Evolutionary conservation across 2,888 invertebrate genomes (phyloP).

Genomic region (Perizoma affinitatum): DNA sequence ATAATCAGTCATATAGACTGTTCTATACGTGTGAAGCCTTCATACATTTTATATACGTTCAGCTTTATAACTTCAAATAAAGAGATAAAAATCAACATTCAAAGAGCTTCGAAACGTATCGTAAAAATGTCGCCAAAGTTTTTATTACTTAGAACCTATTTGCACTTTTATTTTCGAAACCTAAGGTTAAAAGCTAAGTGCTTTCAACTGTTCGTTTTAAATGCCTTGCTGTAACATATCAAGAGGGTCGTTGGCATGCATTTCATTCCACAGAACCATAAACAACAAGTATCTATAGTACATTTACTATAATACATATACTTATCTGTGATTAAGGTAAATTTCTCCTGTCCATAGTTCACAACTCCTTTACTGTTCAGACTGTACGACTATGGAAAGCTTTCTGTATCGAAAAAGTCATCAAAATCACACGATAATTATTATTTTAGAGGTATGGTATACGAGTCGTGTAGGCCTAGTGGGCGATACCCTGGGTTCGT

Average conservation of each 20-base stretch:
- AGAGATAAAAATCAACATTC: slow-evolving; percentile 9
- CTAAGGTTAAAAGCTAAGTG: slow-evolving; percentile 5
- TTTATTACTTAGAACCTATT: slow-evolving; percentile 4
- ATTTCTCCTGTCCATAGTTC: too few relatives aligned
- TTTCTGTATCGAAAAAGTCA: too few relatives aligned
- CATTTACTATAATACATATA: too few relatives aligned
- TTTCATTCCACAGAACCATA: too few relatives aligned
- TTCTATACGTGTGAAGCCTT: slow-evolving; percentile 3
- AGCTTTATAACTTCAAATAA: slow-evolving; percentile 14
- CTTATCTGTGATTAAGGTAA: too few relatives aligned
- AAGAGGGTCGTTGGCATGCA: neutral
- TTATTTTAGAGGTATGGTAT: too few relatives aligned
- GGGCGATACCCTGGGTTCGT: too few relatives aligned
- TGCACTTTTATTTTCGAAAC: slow-evolving; percentile 4
- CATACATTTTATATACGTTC: slow-evolving; percentile 16
- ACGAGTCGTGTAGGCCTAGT: too few relatives aligned
- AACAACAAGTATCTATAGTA: too few relatives aligned
- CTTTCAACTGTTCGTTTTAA: slow-evolving; percentile 2
- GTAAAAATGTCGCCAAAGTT: slow-evolving; percentile 10
- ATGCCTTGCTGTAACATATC: neutral
- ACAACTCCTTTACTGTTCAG: too few relatives aligned
- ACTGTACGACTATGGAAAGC: too few relatives aligned
- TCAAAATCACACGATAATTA: too few relatives aligned
- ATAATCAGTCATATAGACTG: slow-evolving; percentile 5
- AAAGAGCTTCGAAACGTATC: slow-evolving; percentile 10